These are phyloP conservation scores for Acanthacorydalis orientalis DNA, from an alignment of 2,888 invertebrate species.

Conservation along the genomic window DNA sequence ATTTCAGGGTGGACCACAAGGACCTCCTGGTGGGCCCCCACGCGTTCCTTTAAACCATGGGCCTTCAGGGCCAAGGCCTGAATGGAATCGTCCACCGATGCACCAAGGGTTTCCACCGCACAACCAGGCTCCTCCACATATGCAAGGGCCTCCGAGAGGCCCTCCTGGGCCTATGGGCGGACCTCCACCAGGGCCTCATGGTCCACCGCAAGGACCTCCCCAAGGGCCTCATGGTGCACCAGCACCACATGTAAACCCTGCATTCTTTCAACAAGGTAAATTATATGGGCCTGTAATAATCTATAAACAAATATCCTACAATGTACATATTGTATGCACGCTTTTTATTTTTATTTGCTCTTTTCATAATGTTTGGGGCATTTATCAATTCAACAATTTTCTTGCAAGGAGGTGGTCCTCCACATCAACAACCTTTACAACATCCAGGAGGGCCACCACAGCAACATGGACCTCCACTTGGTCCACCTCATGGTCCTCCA, in stretches of 20 bases:
- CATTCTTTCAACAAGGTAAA: slow-evolving; percentile 80
- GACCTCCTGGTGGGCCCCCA: slow-evolving; percentile 34
- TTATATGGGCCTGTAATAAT: background rate
- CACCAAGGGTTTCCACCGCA: slow-evolving; percentile 48
- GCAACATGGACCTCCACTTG: slow-evolving; percentile 46
- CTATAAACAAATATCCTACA: too few relatives aligned
- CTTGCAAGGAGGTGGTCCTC: slow-evolving; percentile 25
- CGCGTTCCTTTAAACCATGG: slow-evolving; percentile 42
- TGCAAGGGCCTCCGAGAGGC: slow-evolving; percentile 45
- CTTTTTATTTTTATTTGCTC: background rate
- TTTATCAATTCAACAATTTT: background rate
- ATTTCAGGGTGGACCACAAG: slow-evolving; percentile 37
- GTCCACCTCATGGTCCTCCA: slow-evolving; percentile 45
- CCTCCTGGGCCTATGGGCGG: slow-evolving; percentile 35
- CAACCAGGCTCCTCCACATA: slow-evolving; percentile 42
- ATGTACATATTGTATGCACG: too few relatives aligned
- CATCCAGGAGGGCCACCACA: slow-evolving; percentile 46
- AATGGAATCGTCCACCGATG: slow-evolving; percentile 62
- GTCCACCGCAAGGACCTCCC: slow-evolving; percentile 26
- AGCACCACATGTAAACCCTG: slow-evolving; percentile 92
- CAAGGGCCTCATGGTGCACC: slow-evolving; percentile 45
- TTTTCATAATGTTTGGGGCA: background rate
- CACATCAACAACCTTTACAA: slow-evolving; percentile 35
- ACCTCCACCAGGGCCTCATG: slow-evolving; percentile 31
- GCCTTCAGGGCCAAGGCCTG: slow-evolving; percentile 44